phyloP scores from a whole-genome alignment of 35 echinoderm and acorn worm species.

The Diadema setosum region DNA sequence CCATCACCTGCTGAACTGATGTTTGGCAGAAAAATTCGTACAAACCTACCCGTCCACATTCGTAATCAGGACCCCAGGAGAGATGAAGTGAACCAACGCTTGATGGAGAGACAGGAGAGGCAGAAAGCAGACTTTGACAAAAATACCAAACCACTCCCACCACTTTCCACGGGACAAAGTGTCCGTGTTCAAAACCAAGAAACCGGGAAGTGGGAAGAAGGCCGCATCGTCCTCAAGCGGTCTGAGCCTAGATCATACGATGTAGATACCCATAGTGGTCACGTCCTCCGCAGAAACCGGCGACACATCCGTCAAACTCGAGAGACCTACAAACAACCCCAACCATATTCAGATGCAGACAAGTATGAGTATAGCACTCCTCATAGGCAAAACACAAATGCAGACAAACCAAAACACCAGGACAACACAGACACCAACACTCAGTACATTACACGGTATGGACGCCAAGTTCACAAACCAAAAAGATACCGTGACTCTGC shows the following conservation, averaged over 20 bases:
- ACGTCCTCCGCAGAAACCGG: not conserved
- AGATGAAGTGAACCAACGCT: not conserved
- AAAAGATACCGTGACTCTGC: no score
- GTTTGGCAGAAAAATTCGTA: not conserved
- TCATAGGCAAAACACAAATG: no score
- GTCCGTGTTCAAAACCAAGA: constrained; percentile 1
- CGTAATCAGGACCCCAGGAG: constrained; percentile 4
- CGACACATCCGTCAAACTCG: not conserved
- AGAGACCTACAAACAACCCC: no score
- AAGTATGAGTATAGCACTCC: no score
- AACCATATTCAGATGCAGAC: no score
- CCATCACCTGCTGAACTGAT: constrained; percentile 59
- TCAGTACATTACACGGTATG: no score
- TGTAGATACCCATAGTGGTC: not conserved
- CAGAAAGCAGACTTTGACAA: constrained; percentile 26
- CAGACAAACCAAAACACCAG: no score
- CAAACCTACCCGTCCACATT: constrained; percentile 35
- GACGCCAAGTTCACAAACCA: no score
- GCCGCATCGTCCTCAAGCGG: not conserved
- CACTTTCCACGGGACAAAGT: not conserved
- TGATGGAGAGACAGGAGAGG: not conserved
- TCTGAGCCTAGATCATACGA: constrained; percentile 24
- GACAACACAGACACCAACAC: no score
- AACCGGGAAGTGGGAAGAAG: not conserved
- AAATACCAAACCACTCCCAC: not conserved